These are phyloP conservation scores for Pseudomyrmex concolor DNA, from an alignment of 1,140 invertebrate genomes.

Conservation along the genomic window DNA sequence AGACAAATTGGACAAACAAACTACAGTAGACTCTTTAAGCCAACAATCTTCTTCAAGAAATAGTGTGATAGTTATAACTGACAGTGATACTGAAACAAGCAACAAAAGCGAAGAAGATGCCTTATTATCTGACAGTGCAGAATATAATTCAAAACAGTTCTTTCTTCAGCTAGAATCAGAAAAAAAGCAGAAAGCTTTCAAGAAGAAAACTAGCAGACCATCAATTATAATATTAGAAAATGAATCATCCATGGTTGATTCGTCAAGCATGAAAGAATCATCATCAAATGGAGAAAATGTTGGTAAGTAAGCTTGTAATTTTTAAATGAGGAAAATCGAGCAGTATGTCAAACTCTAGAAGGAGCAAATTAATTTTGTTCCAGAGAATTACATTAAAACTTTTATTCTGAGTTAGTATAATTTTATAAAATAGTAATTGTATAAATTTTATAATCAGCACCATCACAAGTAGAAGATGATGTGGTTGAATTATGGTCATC, in stretches of 20 bases:
- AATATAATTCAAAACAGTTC: not conserved
- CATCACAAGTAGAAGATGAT: constrained; percentile 56
- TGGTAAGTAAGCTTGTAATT: constrained; percentile 30
- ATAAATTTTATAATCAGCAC: constrained; percentile 35
- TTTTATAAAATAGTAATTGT: constrained; percentile 6
- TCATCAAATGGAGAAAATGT: constrained; percentile 27
- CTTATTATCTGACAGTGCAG: not conserved
- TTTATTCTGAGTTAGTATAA: not conserved
- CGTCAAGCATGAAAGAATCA: constrained; percentile 4
- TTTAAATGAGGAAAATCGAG: not conserved
- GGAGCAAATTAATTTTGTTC: too few relatives aligned
- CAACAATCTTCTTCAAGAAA: constrained; percentile 2
- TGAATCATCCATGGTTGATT: constrained; percentile 3
- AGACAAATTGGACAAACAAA: not conserved
- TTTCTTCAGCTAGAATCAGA: not conserved
- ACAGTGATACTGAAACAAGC: constrained; percentile 54
- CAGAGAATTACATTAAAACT: not conserved
- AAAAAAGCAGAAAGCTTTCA: not conserved
- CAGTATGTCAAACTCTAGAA: not conserved
- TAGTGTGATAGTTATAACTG: constrained; percentile 67
- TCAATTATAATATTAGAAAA: constrained; percentile 7
- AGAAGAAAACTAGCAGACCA: not conserved
- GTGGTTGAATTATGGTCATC: constrained; percentile 69
- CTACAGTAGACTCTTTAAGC: not conserved
- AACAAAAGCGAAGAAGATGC: not conserved